phyloP scores from a whole-genome alignment of 2,797 vertebrate species.

The Falco berigora region DNA sequence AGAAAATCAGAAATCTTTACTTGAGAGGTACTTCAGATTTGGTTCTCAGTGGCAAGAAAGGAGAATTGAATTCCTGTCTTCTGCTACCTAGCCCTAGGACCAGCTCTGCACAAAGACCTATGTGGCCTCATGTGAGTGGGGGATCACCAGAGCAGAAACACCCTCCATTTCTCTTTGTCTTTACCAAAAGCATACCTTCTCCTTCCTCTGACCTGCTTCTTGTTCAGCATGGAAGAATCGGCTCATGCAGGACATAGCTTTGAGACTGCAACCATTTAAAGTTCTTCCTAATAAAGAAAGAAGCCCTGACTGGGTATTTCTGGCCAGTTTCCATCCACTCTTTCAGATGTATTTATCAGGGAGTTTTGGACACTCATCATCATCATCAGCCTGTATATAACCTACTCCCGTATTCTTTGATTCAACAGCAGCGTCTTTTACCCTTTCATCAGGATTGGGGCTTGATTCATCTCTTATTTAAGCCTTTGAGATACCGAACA shows the following conservation, averaged over 20 bases:
- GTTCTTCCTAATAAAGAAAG: neutral
- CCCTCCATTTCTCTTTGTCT: neutral
- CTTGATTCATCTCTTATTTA: neutral
- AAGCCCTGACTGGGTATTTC: neutral
- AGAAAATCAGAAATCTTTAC: neutral
- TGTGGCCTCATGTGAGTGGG: neutral
- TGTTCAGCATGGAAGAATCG: neutral
- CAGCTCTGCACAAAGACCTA: neutral
- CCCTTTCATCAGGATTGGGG: neutral
- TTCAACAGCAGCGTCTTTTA: neutral
- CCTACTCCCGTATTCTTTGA: neutral
- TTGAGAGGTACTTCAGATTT: neutral
- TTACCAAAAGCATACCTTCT: neutral
- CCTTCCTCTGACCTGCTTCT: neutral
- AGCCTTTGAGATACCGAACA: neutral
- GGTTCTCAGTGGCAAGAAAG: neutral
- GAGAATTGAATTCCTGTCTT: neutral
- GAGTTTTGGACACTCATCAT: neutral
- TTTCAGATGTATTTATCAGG: neutral
- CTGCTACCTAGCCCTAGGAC: neutral
- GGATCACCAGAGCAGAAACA: neutral
- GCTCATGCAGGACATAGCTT: neutral
- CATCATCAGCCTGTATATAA: neutral
- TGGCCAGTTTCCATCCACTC: neutral
- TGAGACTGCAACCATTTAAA: neutral